Base-by-base conservation (phyloP, 2,113 vertebrate species). In the Sterrhoptilus dennistouni region DNA sequence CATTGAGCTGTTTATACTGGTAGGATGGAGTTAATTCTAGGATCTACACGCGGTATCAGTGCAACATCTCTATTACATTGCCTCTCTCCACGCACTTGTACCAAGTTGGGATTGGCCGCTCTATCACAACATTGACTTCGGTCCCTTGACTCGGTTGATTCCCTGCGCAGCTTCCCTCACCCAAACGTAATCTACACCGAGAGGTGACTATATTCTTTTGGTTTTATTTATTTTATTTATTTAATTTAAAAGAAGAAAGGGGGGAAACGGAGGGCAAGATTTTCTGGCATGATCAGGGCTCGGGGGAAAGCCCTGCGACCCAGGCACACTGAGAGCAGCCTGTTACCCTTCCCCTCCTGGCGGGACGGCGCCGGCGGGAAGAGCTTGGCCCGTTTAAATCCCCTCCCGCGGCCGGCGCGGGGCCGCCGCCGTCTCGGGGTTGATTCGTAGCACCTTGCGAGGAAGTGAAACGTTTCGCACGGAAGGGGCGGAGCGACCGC, bases 381-480 rank as follows among this genome's bases (percentile, higher is more conserved):
- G 20, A 24, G 54, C 70, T 27, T 27, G 6, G 7, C 20, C 76
- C 24, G 24, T 70, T 42, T 60, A 49, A 66, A 45, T 56, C 52
- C 68, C 83, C 57, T 22, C 66, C n/a, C 47, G 59, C 80, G 28
- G 75, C 63, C 18, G 70, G 36, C 76, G 76, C 16, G 31, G n/a
- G 44, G 60, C 72, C n/a, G 24, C 78, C 66, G 36, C 79, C 97
- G 97, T 98, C 98, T 98, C 98, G 97, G 98, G 98, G 98, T 98
- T 99, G 99, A 99, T 99, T 99, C 98, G 99, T 99, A 99, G 98
- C 99, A 99, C 99, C 99, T 99, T 98, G 99, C 98, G 98, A 99
- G 99, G 98, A 99, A 98, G 98, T 99, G 99, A 98, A 98, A 83
- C 96, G 98, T 97, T 98, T 98, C 98, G 98, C 99, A 99, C 99